phyloP scores from a whole-genome alignment of 2,888 invertebrate species.

The Papilio elwesi region DNA sequence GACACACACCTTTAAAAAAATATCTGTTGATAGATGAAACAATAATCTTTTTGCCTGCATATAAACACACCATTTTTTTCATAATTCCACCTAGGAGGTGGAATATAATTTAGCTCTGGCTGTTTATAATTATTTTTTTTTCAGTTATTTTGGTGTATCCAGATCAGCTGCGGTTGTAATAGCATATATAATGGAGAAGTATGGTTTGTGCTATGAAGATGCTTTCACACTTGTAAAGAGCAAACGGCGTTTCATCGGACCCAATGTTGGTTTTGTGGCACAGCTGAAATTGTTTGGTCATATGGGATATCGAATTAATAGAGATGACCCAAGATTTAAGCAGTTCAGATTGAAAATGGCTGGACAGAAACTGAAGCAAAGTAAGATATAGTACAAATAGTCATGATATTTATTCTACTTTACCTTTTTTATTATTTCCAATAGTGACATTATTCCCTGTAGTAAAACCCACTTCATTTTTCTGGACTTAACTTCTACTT shows the following conservation, averaged over 20 bases:
- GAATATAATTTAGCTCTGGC: no score
- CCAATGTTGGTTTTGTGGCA: conserved; percentile 91
- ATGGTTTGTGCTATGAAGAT: conserved; percentile 88
- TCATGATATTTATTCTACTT: no score
- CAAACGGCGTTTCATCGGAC: conserved; percentile 89
- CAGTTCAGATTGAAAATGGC: conserved; percentile 91
- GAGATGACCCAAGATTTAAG: conserved; percentile 88
- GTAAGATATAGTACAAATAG: conserved; percentile 57
- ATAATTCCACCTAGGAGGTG: no score
- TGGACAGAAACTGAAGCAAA: conserved; percentile 91
- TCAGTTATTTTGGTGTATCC: conserved; percentile 94
- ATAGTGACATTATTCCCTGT: no score
- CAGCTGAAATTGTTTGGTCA: conserved; percentile 91
- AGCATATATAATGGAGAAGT: conserved; percentile 94
- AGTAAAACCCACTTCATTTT: no score
- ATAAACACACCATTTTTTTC: no score
- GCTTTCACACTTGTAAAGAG: conserved; percentile 87
- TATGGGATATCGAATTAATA: conserved; percentile 90
- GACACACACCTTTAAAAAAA: no score
- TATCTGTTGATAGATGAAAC: no score
- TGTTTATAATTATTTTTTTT: conserved; percentile 42
- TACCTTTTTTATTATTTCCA: no score
- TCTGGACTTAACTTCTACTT: no score
- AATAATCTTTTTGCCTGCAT: no score
- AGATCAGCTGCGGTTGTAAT: conserved; percentile 94